A percentile compares a stretch with the other conserved stretches of the same genome.
phyloP scores from a whole-genome alignment of 1,140 invertebrate species.

The Kradibia gibbosae region DNA sequence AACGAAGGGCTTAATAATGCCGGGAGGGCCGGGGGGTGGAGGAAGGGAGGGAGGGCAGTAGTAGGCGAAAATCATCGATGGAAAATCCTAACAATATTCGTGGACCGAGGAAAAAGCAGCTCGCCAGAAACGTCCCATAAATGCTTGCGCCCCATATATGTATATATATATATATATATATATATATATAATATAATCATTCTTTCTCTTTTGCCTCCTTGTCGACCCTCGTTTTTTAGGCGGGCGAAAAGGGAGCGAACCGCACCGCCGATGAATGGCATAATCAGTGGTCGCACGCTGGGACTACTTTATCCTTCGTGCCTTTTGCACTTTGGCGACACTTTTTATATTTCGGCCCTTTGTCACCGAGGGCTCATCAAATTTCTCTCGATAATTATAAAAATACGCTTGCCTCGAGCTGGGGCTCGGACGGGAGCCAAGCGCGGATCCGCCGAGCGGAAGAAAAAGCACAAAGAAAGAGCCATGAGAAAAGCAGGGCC shows the following conservation, averaged over 20 bases:
- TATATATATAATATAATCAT: too few relatives aligned
- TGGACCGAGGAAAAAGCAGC: not conserved
- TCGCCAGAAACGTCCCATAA: conserved; percentile 69
- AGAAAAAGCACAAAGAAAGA: too few relatives aligned
- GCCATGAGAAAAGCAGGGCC: too few relatives aligned
- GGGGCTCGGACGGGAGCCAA: too few relatives aligned
- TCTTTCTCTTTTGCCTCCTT: too few relatives aligned
- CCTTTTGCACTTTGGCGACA: not conserved
- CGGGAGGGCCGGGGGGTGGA: too few relatives aligned
- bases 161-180: conserved; percentile 21
- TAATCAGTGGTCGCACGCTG: conserved; percentile 72
- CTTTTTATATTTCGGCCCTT: not conserved
- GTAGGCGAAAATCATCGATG: conserved; percentile 8
- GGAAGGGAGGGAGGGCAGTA: too few relatives aligned
- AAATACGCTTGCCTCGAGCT: not conserved
- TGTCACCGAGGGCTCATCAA: not conserved
- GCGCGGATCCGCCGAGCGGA: too few relatives aligned
- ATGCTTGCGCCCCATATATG: conserved; percentile 60
- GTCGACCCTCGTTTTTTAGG: conserved; percentile 59
- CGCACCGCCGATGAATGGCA: conserved; percentile 69
- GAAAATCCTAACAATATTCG: not conserved
- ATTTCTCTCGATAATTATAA: not conserved
- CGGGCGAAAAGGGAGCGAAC: conserved; percentile 51
- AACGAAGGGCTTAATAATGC: not conserved
- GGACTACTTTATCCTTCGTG: not conserved